phyloP scores from a whole-genome alignment of 2,888 invertebrate species.

The Eurytoma adleriae region DNA sequence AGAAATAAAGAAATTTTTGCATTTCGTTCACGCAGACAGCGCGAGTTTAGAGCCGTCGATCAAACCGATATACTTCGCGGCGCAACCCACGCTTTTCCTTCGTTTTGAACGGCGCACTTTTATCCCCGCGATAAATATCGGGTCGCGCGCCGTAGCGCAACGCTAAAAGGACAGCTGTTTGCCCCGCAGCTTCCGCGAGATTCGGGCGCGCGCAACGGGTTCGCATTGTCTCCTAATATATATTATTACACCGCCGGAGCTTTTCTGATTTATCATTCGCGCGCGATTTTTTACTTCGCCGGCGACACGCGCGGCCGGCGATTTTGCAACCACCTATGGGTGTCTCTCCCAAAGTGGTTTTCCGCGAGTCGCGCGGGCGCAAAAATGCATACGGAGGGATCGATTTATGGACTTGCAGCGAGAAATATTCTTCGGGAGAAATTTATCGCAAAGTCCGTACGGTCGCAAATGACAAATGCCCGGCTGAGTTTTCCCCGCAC shows the following conservation, averaged over 20 bases:
- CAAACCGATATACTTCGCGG: no score
- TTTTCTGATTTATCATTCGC: conserved; percentile 34
- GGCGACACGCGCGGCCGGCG: not conserved
- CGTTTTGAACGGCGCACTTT: not conserved
- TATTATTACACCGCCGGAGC: conserved; percentile 30
- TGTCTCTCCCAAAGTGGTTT: not conserved
- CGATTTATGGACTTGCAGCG: conserved; percentile 1
- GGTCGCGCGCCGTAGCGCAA: not conserved
- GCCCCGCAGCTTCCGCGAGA: conserved; percentile 11
- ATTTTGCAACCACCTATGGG: conserved; percentile 20
- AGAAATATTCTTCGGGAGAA: not conserved
- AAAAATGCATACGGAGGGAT: conserved; percentile 11
- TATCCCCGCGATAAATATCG: not conserved
- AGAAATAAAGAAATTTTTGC: no score
- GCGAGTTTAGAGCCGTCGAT: no score
- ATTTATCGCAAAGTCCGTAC: not conserved
- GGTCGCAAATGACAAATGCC: conserved; percentile 20
- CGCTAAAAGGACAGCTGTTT: conserved; percentile 29
- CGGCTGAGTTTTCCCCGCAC: not conserved
- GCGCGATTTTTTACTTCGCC: conserved; percentile 1
- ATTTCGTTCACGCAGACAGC: no score
- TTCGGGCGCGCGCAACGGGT: conserved; percentile 4
- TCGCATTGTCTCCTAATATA: conserved; percentile 48
- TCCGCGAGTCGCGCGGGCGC: not conserved
- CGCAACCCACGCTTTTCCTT: not conserved